These are phyloP conservation scores for Rissa tridactyla DNA, from an alignment of 2,113 vertebrate species.

Conservation along the genomic window DNA sequence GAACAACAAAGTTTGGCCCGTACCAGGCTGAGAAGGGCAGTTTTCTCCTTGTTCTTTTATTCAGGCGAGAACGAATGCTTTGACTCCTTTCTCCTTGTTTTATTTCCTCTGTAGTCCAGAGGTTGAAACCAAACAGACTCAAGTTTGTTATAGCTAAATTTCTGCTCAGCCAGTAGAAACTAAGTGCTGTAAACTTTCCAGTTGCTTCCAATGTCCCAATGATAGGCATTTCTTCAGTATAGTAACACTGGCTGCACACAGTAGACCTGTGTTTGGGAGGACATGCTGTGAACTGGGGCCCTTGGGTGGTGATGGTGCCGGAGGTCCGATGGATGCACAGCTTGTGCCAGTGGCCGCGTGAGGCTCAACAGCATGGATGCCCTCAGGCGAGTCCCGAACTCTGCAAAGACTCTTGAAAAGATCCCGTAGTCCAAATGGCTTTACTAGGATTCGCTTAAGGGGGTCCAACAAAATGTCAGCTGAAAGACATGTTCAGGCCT, in stretches of 20 bases:
- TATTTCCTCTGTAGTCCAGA: background rate
- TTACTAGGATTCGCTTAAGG: background rate
- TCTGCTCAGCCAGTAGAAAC: background rate
- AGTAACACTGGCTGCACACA: background rate
- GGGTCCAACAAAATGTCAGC: background rate
- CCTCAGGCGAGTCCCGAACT: background rate
- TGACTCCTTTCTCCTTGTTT: background rate
- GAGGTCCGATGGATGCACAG: fast-evolving
- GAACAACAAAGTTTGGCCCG: background rate
- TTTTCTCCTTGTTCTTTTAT: background rate
- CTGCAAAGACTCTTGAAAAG: background rate
- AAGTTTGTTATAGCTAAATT: background rate
- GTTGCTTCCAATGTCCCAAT: background rate
- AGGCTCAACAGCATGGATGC: fast-evolving
- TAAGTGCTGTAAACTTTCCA: background rate
- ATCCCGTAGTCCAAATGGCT: background rate
- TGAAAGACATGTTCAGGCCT: background rate
- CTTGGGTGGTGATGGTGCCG: fast-evolving
- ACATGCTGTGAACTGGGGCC: background rate
- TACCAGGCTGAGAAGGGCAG: background rate
- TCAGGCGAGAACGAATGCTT: background rate
- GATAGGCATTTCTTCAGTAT: background rate
- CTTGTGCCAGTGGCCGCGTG: fast-evolving
- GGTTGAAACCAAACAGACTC: background rate
- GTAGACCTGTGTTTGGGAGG: background rate